A percentile compares a stretch with the other conserved stretches of the same genome.
These are phyloP conservation scores for Phocoena phocoena DNA, from an alignment of 2,113 vertebrate species.

Conservation along the genomic window DNA sequence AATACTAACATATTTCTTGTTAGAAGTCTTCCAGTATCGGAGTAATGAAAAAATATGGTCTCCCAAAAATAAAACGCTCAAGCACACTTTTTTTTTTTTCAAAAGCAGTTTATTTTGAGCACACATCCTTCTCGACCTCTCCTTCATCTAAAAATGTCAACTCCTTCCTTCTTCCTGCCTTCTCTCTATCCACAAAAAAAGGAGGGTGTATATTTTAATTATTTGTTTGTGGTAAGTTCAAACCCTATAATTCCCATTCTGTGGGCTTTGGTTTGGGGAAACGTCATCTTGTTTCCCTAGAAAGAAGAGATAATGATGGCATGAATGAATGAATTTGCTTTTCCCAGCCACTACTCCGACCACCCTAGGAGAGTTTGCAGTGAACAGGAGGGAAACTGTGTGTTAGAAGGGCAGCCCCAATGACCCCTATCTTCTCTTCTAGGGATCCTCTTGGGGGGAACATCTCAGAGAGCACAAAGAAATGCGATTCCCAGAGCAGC, in stretches of 20 bases:
- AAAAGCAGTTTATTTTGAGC: slow-evolving; percentile 25
- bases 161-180: not conserved
- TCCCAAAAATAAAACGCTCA: not conserved
- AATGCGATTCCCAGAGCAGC: not conserved
- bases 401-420: not conserved
- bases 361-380: not conserved
- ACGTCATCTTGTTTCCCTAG: not conserved
- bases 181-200: not conserved
- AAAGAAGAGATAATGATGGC: slow-evolving; percentile 58
- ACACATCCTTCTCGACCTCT: not conserved
- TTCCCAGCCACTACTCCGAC: not conserved
- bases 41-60: not conserved
- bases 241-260: not conserved
- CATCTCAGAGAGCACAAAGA: not conserved
- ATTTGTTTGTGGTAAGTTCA: not conserved
- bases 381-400: not conserved
- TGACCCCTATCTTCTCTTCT: not conserved
- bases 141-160: not conserved
- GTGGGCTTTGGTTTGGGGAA: slow-evolving; percentile 9
- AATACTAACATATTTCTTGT: not conserved
- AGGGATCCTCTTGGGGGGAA: not conserved
- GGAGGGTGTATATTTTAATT: not conserved
- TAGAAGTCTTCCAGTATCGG: not conserved
- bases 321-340: slow-evolving; percentile 29
- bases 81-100: not conserved